Conservation (phyloP, 2,888 invertebrate species). For the Osmoderma eremita region DNA sequence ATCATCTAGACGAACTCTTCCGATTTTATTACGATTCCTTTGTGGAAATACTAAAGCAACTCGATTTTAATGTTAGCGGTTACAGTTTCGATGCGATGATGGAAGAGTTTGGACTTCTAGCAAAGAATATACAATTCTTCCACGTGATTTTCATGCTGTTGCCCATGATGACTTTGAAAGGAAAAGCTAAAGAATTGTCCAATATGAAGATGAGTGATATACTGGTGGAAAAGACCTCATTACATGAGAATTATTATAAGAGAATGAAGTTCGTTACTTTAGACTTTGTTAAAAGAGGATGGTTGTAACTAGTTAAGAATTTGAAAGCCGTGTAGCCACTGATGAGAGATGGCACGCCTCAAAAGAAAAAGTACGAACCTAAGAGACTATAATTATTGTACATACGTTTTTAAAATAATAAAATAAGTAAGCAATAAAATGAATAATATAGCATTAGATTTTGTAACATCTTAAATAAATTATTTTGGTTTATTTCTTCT, state of each 20-base stretch:
- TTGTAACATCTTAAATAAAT: no score
- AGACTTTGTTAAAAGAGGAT: slow-evolving; percentile 30
- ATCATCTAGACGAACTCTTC: slow-evolving; percentile 63
- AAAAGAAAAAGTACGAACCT: no score
- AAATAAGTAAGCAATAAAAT: no score
- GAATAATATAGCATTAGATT: no score
- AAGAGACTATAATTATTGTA: no score
- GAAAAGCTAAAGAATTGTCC: slow-evolving; percentile 57
- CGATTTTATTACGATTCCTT: slow-evolving; percentile 61
- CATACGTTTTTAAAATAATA: no score
- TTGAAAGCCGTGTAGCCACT: no score
- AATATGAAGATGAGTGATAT: slow-evolving; percentile 53
- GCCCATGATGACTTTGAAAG: slow-evolving; percentile 59
- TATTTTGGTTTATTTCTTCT: no score
- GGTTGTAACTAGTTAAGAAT: slow-evolving; percentile 18
- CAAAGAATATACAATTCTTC: slow-evolving; percentile 57
- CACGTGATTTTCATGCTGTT: slow-evolving; percentile 63
- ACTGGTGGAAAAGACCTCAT: not conserved
- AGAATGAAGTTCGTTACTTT: slow-evolving; percentile 40
- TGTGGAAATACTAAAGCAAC: slow-evolving; percentile 54
- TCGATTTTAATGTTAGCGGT: slow-evolving; percentile 51
- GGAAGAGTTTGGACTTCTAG: slow-evolving; percentile 59
- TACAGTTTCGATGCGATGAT: slow-evolving; percentile 60
- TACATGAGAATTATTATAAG: slow-evolving; percentile 42
- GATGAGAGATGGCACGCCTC: no score